Conservation (phyloP, 2,113 vertebrate species). For the Artemisiospiza belli region DNA sequence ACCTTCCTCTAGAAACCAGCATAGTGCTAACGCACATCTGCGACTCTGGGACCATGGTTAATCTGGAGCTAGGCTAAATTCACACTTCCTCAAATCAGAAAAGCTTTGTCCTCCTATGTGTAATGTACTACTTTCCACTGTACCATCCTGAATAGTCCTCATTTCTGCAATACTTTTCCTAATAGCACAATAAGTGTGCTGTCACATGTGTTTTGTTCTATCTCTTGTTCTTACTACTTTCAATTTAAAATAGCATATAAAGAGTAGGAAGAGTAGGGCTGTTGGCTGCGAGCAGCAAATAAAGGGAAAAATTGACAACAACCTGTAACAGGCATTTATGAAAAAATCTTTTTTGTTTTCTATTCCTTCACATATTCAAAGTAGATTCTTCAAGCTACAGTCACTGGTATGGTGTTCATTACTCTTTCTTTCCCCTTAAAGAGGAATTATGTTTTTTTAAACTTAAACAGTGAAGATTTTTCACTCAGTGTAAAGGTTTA, state of each 20-base stretch:
- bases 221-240: background rate
- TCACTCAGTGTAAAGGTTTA: background rate
- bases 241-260: background rate
- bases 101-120: slow-evolving; percentile 29
- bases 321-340: background rate
- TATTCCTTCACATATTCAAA: background rate
- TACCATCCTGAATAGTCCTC: background rate
- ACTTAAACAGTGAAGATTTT: background rate
- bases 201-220: background rate
- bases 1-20: background rate
- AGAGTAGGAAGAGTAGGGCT: background rate
- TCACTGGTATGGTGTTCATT: background rate
- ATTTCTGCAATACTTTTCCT: slow-evolving; percentile 28
- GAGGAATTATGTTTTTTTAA: background rate
- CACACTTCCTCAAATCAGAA: slow-evolving; percentile 48
- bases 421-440: background rate
- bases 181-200: background rate
- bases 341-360: background rate
- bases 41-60: background rate
- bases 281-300: background rate
- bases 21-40: background rate
- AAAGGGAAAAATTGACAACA: background rate
- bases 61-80: slow-evolving; percentile 21
- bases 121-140: slow-evolving; percentile 11
- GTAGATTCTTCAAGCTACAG: background rate